Conservation (phyloP, 2,888 invertebrate genomes). For the Habroteleia sp. region DNA sequence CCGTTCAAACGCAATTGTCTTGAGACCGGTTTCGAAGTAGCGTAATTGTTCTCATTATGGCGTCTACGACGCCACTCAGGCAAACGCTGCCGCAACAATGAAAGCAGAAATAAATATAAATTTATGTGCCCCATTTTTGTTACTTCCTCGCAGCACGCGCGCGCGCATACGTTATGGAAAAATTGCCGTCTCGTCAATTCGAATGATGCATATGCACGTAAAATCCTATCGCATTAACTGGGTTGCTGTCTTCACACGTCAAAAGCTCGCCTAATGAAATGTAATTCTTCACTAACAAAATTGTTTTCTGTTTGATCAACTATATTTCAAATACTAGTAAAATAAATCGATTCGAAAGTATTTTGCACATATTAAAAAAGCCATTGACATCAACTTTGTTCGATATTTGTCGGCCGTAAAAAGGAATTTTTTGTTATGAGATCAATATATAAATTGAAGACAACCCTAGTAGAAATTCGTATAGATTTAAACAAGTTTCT, state of each 20-base stretch:
- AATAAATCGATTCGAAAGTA: slow-evolving; percentile 24
- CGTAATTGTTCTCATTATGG: slow-evolving; percentile 61
- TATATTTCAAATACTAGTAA: slow-evolving; percentile 5
- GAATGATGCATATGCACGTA: slow-evolving; percentile 18
- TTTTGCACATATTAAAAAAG: slow-evolving; percentile 15
- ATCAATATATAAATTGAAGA: too few species aligned
- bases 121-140: slow-evolving; percentile 38
- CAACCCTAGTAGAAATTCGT: too few species aligned
- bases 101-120: slow-evolving; percentile 61
- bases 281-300: slow-evolving; percentile 50
- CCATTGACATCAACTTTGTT: too few species aligned
- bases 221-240: slow-evolving; percentile 57
- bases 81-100: slow-evolving; percentile 67
- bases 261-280: slow-evolving; percentile 67
- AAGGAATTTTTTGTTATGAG: too few species aligned
- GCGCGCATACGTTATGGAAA: slow-evolving; percentile 54
- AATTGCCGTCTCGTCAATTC: slow-evolving; percentile 60
- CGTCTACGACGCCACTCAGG: slow-evolving; percentile 50
- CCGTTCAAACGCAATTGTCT: slow-evolving; percentile 45
- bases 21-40: slow-evolving; percentile 25
- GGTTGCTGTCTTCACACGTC: slow-evolving; percentile 70
- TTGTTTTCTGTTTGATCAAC: slow-evolving; percentile 47
- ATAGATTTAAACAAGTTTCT: too few species aligned
- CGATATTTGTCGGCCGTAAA: too few species aligned
- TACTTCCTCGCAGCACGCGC: slow-evolving; percentile 13